Evolutionary conservation across 2,888 invertebrate species (phyloP), one percentile per base, ranked within the genome.

Genomic region (Julus scandinavius): DNA sequence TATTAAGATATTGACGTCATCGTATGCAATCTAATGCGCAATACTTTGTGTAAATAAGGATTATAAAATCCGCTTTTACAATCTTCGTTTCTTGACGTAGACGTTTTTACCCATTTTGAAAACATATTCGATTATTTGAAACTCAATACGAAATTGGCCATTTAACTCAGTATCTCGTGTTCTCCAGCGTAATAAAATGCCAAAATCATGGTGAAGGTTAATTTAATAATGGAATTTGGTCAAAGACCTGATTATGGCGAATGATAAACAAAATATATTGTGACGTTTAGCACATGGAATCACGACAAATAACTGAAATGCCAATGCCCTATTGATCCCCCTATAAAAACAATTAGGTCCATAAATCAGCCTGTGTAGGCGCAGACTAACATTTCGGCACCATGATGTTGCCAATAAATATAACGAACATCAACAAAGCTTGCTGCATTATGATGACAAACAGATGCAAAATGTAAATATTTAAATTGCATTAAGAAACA

Each of bases 201-300:
- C 6, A 63, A 63, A n/a, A n/a, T 63, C 63, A 63, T 63, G 63
- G 63, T 63, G 63, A 63, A 63, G 63, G 63, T 63, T 63, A 63
- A 17, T 63, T 63, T 63, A 63, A 63, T 20, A 20, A n/a, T n/a
- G 63, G 3, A 63, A 63, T n/a, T 20, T n/a, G 63, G 63, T 63
- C 63, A 63, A 63, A 63, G 63, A 63, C 63, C 63, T n/a, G 63
- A n/a, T 63, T 20, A 63, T 63, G n/a, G n/a, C n/a, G 63, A 63
- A 63, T 63, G 6, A 63, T 63, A 63, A 63, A 63, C 63, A 63
- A 63, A n/a, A n/a, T 63, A 63, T 63, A 63, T 63, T 20, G 63
- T 63, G 63, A 63, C 63, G 63, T 63, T 20, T 20, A 63, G 63
- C 63, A 63, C 63, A 63, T 63, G 63, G 63, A 63, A 63, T 63